Percentiles rank a stretch among this genome's conserved stretches.
Conservation (phyloP, 2,888 invertebrate genomes). For the Hirtodrosophila alboralis region DNA sequence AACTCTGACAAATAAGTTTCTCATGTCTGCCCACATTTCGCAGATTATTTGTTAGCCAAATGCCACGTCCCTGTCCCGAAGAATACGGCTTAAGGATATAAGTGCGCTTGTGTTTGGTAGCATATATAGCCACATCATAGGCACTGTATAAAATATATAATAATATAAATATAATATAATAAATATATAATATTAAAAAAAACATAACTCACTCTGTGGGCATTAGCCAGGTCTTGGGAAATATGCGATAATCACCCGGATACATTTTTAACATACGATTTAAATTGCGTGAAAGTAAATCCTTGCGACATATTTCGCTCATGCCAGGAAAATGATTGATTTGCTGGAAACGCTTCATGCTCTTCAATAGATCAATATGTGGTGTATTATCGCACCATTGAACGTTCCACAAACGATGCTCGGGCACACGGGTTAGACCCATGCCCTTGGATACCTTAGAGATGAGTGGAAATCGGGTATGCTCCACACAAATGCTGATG, state of each 20-base stretch:
- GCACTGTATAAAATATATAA: conserved; percentile 84
- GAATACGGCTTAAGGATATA: conserved; percentile 96
- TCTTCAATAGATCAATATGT: conserved; percentile 92
- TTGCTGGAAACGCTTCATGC: conserved; percentile 95
- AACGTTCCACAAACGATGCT: conserved; percentile 93
- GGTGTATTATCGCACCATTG: conserved; percentile 95
- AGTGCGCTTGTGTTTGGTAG: conserved; percentile 87
- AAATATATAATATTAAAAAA: background rate
- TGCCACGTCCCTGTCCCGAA: conserved; percentile 95
- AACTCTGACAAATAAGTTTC: conserved; percentile 93
- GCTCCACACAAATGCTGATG: conserved; percentile 79
- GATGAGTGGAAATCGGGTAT: conserved; percentile 78
- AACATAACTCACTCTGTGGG: conserved; percentile 91
- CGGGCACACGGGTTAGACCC: conserved; percentile 86
- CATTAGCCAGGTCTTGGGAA: conserved; percentile 96
- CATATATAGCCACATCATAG: conserved; percentile 88
- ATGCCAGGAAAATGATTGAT: conserved; percentile 97
- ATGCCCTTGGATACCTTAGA: conserved; percentile 76
- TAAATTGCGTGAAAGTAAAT: conserved; percentile 93
- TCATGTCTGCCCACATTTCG: conserved; percentile 90
- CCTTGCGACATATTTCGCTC: conserved; percentile 94
- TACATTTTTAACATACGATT: conserved; percentile 95
- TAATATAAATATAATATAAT: too few relatives aligned
- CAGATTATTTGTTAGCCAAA: conserved; percentile 92
- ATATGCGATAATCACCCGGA: conserved; percentile 95